These are phyloP conservation scores for Acomys russatus DNA, from an alignment of 2,797 vertebrate species.

Conservation along the genomic window DNA sequence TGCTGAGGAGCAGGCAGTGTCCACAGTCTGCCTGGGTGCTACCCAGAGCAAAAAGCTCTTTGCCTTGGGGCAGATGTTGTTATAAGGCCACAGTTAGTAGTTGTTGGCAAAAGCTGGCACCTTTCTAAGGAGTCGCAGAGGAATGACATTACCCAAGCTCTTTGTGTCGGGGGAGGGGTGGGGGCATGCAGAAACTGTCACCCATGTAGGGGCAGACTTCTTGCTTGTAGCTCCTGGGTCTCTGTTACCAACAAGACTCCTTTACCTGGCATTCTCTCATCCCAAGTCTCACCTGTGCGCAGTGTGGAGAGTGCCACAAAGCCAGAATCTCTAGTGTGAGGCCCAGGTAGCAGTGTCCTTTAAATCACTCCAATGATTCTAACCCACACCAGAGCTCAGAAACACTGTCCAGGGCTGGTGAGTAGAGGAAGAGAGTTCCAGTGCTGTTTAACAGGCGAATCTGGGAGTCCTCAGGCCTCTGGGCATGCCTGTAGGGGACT, in stretches of 20 bases:
- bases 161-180: neutral
- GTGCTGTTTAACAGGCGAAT: no score
- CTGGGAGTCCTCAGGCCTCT: neutral
- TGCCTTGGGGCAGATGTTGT: rapidly evolving
- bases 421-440: neutral
- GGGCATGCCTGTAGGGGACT: neutral
- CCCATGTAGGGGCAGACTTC: neutral
- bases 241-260: rapidly evolving
- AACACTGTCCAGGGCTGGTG: neutral
- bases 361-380: rapidly evolving
- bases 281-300: neutral
- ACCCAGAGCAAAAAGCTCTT: neutral
- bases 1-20: rapidly evolving
- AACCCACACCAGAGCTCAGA: neutral
- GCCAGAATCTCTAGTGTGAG: neutral
- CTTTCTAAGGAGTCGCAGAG: neutral
- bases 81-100: rapidly evolving
- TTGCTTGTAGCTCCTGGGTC: no score
- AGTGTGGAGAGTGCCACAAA: neutral
- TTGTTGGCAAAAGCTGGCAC: neutral
- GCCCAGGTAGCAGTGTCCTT: rapidly evolving
- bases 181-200: neutral
- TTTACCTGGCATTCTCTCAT: rapidly evolving
- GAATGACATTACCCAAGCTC: neutral
- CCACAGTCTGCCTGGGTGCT: neutral